These are phyloP conservation scores for Rhingia rostrata DNA, from an alignment of 2,888 invertebrate genomes.

Conservation along the genomic window DNA sequence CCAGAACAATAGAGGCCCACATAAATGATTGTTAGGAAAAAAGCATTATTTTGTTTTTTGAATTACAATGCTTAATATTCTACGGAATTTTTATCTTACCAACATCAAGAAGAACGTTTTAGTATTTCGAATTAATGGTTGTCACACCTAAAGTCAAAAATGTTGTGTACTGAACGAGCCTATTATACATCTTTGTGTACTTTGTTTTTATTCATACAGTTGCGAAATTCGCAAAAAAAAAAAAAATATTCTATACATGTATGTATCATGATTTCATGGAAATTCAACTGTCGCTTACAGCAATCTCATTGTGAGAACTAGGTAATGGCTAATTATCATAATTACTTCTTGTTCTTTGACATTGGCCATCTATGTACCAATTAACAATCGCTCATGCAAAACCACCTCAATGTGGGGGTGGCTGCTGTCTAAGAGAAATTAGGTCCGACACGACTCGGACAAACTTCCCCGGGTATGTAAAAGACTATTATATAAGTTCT, in stretches of 20 bases:
- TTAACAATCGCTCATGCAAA: slow-evolving; percentile 81
- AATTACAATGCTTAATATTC: too few relatives aligned
- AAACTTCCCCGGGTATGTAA: too few relatives aligned
- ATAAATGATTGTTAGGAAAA: too few relatives aligned
- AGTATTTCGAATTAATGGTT: too few relatives aligned
- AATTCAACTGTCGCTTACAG: slow-evolving; percentile 25
- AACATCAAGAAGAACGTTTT: background rate
- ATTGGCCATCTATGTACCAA: slow-evolving; percentile 76
- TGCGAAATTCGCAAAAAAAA: background rate
- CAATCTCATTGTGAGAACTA: slow-evolving; percentile 49
- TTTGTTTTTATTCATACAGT: background rate
- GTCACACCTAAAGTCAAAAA: background rate
- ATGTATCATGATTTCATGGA: background rate
- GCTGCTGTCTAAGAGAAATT: too few relatives aligned
- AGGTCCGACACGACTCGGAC: too few relatives aligned
- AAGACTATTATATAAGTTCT: too few relatives aligned
- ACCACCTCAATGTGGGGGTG: slow-evolving; percentile 39
- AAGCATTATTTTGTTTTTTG: too few relatives aligned
- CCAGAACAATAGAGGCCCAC: too few relatives aligned
- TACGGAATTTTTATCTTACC: too few relatives aligned
- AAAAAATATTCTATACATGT: background rate
- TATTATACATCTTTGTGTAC: background rate
- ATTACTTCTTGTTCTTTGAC: slow-evolving; percentile 73
- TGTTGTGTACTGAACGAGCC: background rate
- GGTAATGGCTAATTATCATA: slow-evolving; percentile 36